These are phyloP conservation scores for Cantharis rustica DNA, from an alignment of 2,888 invertebrate genomes.

Conservation along the genomic window DNA sequence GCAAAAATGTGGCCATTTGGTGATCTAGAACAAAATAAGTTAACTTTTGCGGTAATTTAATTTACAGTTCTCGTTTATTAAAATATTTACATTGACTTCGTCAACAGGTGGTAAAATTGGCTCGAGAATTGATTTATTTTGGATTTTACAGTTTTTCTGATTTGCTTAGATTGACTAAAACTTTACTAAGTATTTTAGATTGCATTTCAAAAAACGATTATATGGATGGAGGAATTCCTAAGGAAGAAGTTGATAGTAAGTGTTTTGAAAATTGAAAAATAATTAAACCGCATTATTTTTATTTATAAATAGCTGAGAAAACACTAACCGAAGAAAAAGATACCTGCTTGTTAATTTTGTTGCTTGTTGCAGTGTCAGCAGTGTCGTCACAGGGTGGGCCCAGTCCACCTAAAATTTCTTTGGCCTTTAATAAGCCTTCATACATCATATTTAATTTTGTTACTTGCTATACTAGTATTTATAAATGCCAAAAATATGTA, in stretches of 20 bases:
- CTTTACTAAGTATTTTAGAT: constrained; percentile 91
- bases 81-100: constrained; percentile 29
- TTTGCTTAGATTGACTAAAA: constrained; percentile 90
- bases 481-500: too few species aligned
- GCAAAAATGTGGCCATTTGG: constrained; percentile 90
- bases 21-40: constrained; percentile 94
- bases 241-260: constrained; percentile 82
- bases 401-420: too few species aligned
- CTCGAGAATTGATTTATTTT: constrained; percentile 96
- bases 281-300: constrained; percentile 32
- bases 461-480: too few species aligned
- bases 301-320: constrained; percentile 51
- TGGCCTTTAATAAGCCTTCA: too few species aligned
- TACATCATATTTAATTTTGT: too few species aligned
- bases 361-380: too few species aligned
- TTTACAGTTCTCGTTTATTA: neutral
- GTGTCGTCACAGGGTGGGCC: too few species aligned
- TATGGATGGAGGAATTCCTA: constrained; percentile 69
- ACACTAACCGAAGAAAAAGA: constrained; percentile 52
- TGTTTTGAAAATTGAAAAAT: constrained; percentile 37
- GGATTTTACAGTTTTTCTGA: constrained; percentile 98
- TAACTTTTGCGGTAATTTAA: constrained; percentile 87
- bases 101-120: constrained; percentile 90
- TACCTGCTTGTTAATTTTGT: constrained; percentile 41
- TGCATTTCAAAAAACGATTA: constrained; percentile 81